Conservation (phyloP, 37 sponge, comb jelly and placozoan genomes). For the Hexactinellida sp. region DNA sequence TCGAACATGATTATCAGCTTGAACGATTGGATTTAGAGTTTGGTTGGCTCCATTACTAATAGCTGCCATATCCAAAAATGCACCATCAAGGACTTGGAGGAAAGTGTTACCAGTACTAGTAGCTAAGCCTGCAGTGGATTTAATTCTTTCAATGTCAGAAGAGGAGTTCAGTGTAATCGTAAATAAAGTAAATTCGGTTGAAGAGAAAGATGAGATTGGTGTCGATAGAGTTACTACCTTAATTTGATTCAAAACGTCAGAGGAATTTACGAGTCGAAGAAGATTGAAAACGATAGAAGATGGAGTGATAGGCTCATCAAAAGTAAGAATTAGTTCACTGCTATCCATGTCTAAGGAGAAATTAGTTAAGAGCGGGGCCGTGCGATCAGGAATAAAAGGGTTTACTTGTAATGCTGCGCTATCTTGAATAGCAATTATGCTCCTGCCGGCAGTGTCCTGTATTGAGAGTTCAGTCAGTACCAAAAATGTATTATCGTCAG, state of each 20-base stretch:
- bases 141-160: conserved; percentile 27
- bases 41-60: background rate
- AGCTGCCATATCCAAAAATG: background rate
- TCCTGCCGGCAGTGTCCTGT: conserved; percentile 50
- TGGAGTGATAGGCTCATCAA: conserved; percentile 60
- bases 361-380: conserved; percentile 34
- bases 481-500: conserved; percentile 44
- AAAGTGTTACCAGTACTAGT: conserved; percentile 22
- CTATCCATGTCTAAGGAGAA: conserved; percentile 62
- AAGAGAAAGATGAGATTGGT: background rate
- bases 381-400: conserved; percentile 34
- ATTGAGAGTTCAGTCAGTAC: conserved; percentile 27
- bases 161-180: background rate
- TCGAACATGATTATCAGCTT: background rate
- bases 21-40: background rate
- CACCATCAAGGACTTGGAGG: conserved; percentile 10
- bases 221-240: background rate
- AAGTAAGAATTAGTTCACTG: conserved; percentile 42
- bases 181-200: background rate
- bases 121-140: conserved; percentile 24
- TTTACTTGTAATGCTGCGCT: conserved; percentile 26
- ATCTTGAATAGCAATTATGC: conserved; percentile 24
- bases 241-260: background rate
- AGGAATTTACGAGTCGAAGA: background rate
- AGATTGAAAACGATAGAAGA: conserved; percentile 22